Base-by-base conservation (phyloP, 2,888 invertebrate species). In the Tetragonisca angustula region DNA sequence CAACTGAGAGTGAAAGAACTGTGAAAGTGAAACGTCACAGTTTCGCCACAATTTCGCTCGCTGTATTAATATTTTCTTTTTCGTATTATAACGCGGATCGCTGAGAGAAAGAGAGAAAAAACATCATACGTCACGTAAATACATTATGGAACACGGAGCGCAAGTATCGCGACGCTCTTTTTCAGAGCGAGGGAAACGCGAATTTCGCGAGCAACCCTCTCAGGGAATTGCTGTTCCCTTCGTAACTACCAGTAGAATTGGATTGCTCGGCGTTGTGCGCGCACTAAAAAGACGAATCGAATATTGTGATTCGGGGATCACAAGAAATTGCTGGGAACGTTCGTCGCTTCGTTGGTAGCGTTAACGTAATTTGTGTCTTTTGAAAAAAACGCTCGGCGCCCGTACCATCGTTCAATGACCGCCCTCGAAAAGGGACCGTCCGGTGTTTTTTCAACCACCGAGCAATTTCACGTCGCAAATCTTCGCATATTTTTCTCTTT, bases 161-260 rank as follows among this genome's bases (percentile, higher is more conserved):
- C 17, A 15, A 50, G 11, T 27, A 21, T 15, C 49, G 50, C 21
- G 17, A 24, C 49, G 49, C 27, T 61, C 50, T 73, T 72, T 62
- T 62, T 73, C 27, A 27, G 9, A 21, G 32, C 15, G 21, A 73
- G 61, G 17, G 59, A 50, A 73, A 50, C 32, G 72, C 62, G 62
- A 62, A 73, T 73, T 62, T 73, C 11, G 61, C 62, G 6, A 49
- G 49, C 50, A 73, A 13, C 43, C 6, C 72, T 73, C 72, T 17
- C 62, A 21, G 72, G 72, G 62, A 73, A 73, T 73, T 62, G 72
- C 50, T 32, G 62, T 50, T 62, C 61, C 72, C 61, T 73, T 62
- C 72, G 62, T 61, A 73, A 50, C 72, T 43, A 27, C 27, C 61
- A 21, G 43, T 15, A 50, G 61, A 73, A 73, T 62, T 73, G 72